Evolutionary conservation across 2,797 vertebrate species (phyloP).

Genomic region (Lacerta agilis): DNA sequence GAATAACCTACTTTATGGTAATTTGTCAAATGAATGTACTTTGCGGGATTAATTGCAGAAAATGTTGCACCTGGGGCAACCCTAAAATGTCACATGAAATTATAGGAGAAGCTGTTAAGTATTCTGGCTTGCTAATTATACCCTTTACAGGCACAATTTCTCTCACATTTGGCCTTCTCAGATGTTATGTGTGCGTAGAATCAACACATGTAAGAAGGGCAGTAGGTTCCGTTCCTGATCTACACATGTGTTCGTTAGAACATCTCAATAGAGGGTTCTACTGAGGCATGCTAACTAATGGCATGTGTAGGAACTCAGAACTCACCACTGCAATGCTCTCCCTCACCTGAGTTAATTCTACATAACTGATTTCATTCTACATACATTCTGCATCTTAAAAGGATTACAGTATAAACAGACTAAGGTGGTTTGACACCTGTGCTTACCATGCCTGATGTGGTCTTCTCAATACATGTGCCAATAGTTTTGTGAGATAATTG

Average conservation of each 20-base stretch:
- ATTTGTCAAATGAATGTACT: neutral
- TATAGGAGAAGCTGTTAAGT: neutral
- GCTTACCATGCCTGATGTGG: neutral
- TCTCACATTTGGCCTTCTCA: neutral
- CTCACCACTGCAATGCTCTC: neutral
- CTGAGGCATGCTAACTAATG: neutral
- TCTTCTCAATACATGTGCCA: constrained; percentile 3
- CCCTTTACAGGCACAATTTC: neutral
- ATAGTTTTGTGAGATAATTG: constrained; percentile 43
- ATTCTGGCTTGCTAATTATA: neutral
- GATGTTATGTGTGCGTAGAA: neutral
- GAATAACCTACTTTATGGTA: neutral
- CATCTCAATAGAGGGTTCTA: neutral
- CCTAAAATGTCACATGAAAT: neutral
- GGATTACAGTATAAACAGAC: neutral
- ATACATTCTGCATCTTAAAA: neutral
- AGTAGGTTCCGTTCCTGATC: neutral
- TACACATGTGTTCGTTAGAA: neutral
- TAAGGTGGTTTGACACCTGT: neutral
- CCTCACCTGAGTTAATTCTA: too few species aligned
- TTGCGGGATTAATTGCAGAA: constrained; percentile 31
- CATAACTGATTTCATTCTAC: neutral
- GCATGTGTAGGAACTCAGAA: too few species aligned
- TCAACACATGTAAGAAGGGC: too few species aligned
- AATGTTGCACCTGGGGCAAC: constrained; percentile 35